Base-by-base conservation (phyloP, 2,888 invertebrate genomes). In the Gymnoscelis rufifasciata region DNA sequence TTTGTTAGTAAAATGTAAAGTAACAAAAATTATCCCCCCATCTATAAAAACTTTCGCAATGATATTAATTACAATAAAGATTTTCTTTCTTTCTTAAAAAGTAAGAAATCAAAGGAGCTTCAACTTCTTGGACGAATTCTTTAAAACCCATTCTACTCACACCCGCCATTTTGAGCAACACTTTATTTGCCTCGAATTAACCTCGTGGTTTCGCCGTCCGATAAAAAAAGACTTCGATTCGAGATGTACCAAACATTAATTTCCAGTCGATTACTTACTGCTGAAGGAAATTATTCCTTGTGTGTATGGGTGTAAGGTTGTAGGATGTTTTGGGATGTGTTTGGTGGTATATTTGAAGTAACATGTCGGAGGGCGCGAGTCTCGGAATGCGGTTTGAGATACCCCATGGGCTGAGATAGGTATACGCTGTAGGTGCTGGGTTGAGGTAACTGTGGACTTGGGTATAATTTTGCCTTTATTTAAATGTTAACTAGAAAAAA, bases 331-430 rank as follows among this genome's bases (percentile, higher is more conserved):
- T 47, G 37, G 40, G 44, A 43, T 38, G 52, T 43, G 47, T 41
- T 52, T 45, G 55, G 63, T 54, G 57, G 48, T 62, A 59, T 66
- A 64, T 62, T 54, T 66, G 62, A 58, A 62, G 65, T 66, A 68
- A 73, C 73, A 74, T 71, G 73, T 72, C 62, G 64, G 56, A 71
- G 68, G 64, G 61, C 63, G 57, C 64, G 71, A 65, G 62, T 61
- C 64, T 59, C 67, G 84, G 86, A 86, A 86, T 86, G 86, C 74
- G 83, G 86, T 86, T 79, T 73, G 78, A 78, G 77, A 79, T 81
- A 83, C 79, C 78, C 81, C 79, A 73, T 78, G 71, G 75, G 72
- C 76, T 80, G 74, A 74, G 69, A 67, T 74, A 72, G 63, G 65
- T 70, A 71, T 68, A 64, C 65, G 55, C 59, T 68, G 64, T 67